These are phyloP conservation scores for Sinodicranocentrus sp. DNA, from an alignment of 2,888 invertebrate species.

Conservation along the genomic window DNA sequence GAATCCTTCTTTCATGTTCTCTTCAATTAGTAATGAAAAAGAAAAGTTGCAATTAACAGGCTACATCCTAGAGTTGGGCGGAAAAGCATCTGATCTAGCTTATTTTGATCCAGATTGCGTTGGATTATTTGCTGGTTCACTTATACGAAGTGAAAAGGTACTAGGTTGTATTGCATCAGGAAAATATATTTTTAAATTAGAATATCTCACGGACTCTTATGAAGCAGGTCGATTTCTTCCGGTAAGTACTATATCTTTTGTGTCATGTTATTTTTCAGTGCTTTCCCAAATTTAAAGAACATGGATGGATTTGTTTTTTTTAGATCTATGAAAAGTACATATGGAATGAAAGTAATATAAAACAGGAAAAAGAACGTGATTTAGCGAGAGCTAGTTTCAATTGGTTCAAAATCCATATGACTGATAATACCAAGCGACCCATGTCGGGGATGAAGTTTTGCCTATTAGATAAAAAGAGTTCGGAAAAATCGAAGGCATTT, in stretches of 20 bases:
- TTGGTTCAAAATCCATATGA: constrained; percentile 56
- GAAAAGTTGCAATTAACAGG: constrained; percentile 73
- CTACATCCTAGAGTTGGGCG: constrained; percentile 83
- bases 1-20: constrained; percentile 46
- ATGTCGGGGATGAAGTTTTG: constrained; percentile 76
- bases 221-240: constrained; percentile 83
- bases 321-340: constrained; percentile 58
- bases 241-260: constrained; percentile 80
- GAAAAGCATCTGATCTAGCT: constrained; percentile 81
- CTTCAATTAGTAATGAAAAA: constrained; percentile 29
- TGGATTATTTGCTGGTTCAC: constrained; percentile 86
- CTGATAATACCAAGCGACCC: constrained; percentile 39
- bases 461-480: constrained; percentile 79
- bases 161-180: constrained; percentile 92
- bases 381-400: constrained; percentile 43
- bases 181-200: constrained; percentile 84
- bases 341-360: constrained; percentile 60
- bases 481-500: constrained; percentile 16
- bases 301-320: constrained; percentile 14
- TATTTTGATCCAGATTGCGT: constrained; percentile 84
- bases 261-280: constrained; percentile 24
- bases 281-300: constrained; percentile 3
- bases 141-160: constrained; percentile 91
- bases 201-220: constrained; percentile 86
- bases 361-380: constrained; percentile 45